Evolutionary conservation across 2,888 invertebrate species (phyloP).

Genomic region (Calliphora vomitoria): DNA sequence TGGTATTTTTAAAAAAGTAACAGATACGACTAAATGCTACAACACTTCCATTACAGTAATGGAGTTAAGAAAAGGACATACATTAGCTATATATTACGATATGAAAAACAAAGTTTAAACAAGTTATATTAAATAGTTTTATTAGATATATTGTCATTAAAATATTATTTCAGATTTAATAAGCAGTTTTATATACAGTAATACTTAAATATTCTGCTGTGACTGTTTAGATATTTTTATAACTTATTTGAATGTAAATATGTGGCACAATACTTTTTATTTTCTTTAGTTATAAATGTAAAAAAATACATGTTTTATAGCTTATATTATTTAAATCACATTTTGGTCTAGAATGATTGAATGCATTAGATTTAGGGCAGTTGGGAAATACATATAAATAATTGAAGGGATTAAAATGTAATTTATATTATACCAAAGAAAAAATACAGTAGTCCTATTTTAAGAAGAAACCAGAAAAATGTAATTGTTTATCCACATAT

Average conservation of each 20-base stretch:
- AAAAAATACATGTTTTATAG: background rate
- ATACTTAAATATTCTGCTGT: no score
- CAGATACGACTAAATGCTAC: background rate
- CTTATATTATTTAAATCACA: slow-evolving; percentile 6
- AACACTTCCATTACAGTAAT: background rate
- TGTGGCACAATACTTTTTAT: no score
- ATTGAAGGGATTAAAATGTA: slow-evolving; percentile 30
- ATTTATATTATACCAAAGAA: slow-evolving; percentile 16
- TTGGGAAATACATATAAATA: slow-evolving; percentile 7
- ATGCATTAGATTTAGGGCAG: background rate
- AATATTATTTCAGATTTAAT: no score
- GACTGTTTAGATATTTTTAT: background rate
- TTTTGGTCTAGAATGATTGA: slow-evolving; percentile 5
- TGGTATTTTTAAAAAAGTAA: background rate
- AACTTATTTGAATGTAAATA: background rate
- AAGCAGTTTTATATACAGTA: no score
- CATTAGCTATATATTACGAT: background rate
- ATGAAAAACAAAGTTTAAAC: background rate
- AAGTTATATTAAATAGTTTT: no score
- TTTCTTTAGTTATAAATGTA: no score
- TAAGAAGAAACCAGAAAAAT: no score
- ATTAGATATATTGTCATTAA: no score
- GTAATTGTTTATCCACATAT: no score
- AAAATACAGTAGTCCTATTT: no score
- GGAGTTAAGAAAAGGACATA: background rate